A percentile compares a stretch with the other conserved stretches of the same genome.
Evolutionary conservation across 2,113 vertebrate genomes (phyloP).

Genomic region (Leptobrachium ailaonicum): DNA sequence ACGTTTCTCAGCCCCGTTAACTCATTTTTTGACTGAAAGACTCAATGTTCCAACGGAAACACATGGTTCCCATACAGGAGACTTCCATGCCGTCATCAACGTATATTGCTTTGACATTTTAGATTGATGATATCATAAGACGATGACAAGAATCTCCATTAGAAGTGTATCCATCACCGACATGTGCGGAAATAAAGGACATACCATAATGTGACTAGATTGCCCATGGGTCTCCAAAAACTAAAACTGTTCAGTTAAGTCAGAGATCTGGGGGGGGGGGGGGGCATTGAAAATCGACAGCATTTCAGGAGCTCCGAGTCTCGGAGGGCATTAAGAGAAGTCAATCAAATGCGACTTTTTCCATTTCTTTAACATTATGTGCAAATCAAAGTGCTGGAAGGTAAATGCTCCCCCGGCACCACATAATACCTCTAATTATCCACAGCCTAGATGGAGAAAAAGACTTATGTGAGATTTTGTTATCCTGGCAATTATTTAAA

Average conservation of each 20-base stretch:
- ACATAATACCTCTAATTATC: constrained; percentile 22
- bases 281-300: constrained; percentile 15
- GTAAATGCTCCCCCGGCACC: constrained; percentile 13
- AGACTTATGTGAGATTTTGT: not conserved
- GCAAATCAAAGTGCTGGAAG: not conserved
- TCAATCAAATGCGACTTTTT: constrained; percentile 24
- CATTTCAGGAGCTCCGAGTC: not conserved
- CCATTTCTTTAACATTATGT: constrained; percentile 16
- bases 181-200: no score
- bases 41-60: no score
- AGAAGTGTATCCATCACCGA: no score
- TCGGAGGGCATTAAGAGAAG: not conserved
- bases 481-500: not conserved
- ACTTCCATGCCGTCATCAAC: no score
- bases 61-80: no score
- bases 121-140: no score
- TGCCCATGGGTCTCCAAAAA: no score
- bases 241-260: not conserved
- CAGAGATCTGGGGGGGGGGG: not conserved
- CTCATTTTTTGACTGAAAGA: no score
- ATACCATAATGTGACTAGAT: no score
- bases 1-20: no score
- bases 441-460: not conserved
- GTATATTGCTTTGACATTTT: no score
- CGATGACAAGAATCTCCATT: no score